These are phyloP conservation scores for Pyrgus malvae DNA, from an alignment of 2,888 invertebrate genomes.

Conservation along the genomic window DNA sequence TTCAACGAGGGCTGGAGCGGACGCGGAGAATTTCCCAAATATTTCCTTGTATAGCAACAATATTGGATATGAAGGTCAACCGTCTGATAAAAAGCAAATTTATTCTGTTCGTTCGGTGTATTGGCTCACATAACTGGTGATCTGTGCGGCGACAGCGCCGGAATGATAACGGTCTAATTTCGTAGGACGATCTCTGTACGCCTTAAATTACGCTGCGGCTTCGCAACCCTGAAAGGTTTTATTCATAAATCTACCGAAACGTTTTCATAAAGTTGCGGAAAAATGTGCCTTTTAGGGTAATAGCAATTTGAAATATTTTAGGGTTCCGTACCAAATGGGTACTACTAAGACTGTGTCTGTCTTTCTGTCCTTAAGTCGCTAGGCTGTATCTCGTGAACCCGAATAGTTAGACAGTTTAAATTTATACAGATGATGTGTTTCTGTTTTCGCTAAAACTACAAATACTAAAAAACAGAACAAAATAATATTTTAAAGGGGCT, in stretches of 20 bases:
- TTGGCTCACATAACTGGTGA: conserved; percentile 79
- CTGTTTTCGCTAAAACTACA: no score
- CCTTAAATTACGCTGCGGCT: conserved; percentile 75
- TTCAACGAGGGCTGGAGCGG: conserved; percentile 47
- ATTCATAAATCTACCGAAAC: conserved; percentile 78
- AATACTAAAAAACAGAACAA: no score
- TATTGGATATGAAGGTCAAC: conserved; percentile 79
- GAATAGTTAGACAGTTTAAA: no score
- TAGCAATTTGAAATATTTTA: conserved; percentile 54
- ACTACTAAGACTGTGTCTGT: no score
- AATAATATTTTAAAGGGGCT: no score
- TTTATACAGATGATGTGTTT: no score
- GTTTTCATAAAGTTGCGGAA: conserved; percentile 74
- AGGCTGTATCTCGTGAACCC: no score
- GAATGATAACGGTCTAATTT: conserved; percentile 81
- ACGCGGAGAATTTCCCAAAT: conserved; percentile 57
- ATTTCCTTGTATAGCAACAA: conserved; percentile 70
- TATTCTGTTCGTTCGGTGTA: conserved; percentile 77
- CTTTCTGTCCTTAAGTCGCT: no score
- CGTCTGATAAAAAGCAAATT: conserved; percentile 76
- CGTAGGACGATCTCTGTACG: conserved; percentile 63
- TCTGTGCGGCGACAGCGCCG: conserved; percentile 71
- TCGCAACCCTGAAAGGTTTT: conserved; percentile 78
- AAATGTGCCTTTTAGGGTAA: conserved; percentile 63
- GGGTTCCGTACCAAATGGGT: no score